Base-by-base conservation (phyloP, 1,140 invertebrate genomes). In the Bathynomus jamesi region DNA sequence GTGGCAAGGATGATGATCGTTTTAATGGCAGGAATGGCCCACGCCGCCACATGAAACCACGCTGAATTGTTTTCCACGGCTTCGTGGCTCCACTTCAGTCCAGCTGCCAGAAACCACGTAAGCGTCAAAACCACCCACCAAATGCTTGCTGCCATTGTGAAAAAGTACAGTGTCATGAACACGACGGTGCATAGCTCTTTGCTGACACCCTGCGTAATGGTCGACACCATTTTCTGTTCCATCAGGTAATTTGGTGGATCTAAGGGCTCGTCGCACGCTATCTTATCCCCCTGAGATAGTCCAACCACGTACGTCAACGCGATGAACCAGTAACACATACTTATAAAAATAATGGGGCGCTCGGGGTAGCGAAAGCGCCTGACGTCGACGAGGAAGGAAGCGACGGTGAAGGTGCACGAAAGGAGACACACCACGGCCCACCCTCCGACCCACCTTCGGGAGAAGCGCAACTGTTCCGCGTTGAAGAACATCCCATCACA, bases 141-240 rank as follows among this genome's bases (percentile, higher is more conserved):
- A 76, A 99, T 94, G 78, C 92, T 94, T 28, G 92, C 95, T 2
- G 96, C 93, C 92, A 98, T 98, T 80, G 91, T 91, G 82, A 98
- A 99, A 83, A 98, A 99, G 83, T 99, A 99, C 24, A 98, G 87
- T 75, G 96, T 87, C 92, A 99, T 97, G 83, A 99, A 99, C 46
- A 98, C 84, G 72, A 99, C 90, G 4, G 96, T 98, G 82, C 97
- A 99, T 78, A 88, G 83, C 83, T 94, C 90, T 80, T 93, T 89
- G 81, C 93, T 92, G 61, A 91, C 96, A 10, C 95, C 95, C 84
- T 97, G 94, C 7, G 91, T 92, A 77, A 96, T 91, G 40, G 90
- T 91, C 61, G 90, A 89, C 62, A 89, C 87, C 86, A 91, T 94
- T 77, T 89, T 80, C 72, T 86, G 86, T 61, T 83, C 82, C 17